A percentile compares a stretch with the other conserved stretches of the same genome.
phyloP scores from a whole-genome alignment of 2,888 invertebrate species.

The Bombylius major region DNA sequence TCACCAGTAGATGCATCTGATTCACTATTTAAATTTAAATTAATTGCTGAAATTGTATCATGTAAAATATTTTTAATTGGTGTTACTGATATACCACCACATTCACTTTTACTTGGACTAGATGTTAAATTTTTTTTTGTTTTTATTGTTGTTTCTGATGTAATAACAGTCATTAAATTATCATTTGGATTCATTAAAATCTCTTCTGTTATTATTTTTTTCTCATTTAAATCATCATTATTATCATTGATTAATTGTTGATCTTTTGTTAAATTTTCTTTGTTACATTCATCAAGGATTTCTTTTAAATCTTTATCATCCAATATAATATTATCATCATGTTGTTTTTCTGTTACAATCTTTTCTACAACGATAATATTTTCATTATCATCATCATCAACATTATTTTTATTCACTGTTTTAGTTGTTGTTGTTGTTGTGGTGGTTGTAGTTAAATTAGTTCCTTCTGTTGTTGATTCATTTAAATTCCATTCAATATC shows the following conservation, averaged over 20 bases:
- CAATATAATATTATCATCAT: background rate
- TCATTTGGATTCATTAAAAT: background rate
- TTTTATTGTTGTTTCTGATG: background rate
- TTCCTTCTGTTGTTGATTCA: no score
- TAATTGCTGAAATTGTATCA: background rate
- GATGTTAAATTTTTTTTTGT: background rate
- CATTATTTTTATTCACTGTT: no score
- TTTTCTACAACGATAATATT: no score
- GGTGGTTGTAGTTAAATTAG: constrained; percentile 3
- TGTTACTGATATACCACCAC: no score
- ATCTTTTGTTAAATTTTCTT: background rate
- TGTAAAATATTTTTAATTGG: no score
- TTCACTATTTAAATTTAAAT: constrained; percentile 8
- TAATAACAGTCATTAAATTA: background rate
- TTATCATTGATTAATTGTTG: background rate
- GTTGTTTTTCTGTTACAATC: constrained; percentile 9
- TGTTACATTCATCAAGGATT: no score
- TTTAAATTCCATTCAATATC: constrained; percentile 34
- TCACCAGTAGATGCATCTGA: constrained; percentile 10
- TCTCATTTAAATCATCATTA: background rate
- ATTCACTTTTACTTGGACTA: background rate
- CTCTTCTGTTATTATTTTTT: constrained; percentile 7
- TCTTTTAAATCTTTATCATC: no score
- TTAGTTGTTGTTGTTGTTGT: no score
- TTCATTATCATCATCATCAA: no score